Conservation (phyloP, 53 echinoderm and acorn worm species). For the Holothuria scabra region DNA sequence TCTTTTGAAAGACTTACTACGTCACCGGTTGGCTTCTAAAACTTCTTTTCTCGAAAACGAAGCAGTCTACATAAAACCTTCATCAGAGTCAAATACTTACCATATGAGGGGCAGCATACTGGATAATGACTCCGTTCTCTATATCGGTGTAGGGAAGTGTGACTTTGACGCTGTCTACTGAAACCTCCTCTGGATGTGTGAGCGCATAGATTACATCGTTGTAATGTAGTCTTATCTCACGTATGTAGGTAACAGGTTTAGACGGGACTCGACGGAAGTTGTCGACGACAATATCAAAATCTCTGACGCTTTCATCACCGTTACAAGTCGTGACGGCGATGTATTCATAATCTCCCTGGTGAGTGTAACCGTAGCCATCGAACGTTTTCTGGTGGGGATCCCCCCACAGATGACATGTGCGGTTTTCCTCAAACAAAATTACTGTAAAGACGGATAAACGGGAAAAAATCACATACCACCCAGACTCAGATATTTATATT, state of each 20-base stretch:
- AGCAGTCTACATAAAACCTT: no score
- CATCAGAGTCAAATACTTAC: background rate
- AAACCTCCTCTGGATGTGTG: background rate
- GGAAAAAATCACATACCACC: background rate
- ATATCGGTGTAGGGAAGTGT: background rate
- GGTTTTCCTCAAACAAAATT: background rate
- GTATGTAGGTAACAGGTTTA: conserved; percentile 24
- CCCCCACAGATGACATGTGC: conserved; percentile 25
- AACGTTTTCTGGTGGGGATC: conserved; percentile 38
- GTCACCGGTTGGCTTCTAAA: no score
- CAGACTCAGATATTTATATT: background rate
- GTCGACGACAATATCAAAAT: conserved; percentile 35
- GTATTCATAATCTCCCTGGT: conserved; percentile 31
- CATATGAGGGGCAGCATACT: conserved; percentile 30
- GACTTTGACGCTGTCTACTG: conserved; percentile 11
- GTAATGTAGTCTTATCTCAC: conserved; percentile 26
- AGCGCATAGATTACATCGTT: conserved; percentile 19
- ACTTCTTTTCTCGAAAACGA: no score
- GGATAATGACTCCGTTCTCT: conserved; percentile 4
- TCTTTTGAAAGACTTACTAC: no score
- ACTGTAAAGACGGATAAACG: background rate
- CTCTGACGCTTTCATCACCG: conserved; percentile 4
- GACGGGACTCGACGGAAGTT: conserved; percentile 17
- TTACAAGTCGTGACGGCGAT: conserved; percentile 26
- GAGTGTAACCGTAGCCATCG: conserved; percentile 25